Evolutionary conservation across 2,797 vertebrate genomes (phyloP), one percentile per base, ranked within the genome.

Genomic region (Onychomys leucogaster): DNA sequence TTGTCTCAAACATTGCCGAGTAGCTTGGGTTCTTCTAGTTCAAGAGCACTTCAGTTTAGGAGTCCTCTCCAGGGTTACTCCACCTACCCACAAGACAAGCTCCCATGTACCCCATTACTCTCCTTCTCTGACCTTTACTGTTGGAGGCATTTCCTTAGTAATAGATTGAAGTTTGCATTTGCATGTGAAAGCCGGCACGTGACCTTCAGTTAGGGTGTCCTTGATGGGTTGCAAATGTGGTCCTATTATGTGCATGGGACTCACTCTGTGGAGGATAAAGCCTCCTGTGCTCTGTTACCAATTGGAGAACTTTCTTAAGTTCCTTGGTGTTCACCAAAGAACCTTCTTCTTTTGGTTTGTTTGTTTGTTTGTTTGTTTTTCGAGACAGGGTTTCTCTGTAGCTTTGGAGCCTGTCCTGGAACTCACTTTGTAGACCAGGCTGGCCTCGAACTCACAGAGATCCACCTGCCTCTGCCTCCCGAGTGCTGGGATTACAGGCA

Each of bases 341-440:
- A 10, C 76, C n/a, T 46, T 61, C 61, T 92, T 90, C 23, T 97
- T 84, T n/a, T n/a, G n/a, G n/a, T n/a, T n/a, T n/a, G n/a, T n/a
- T n/a, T n/a, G n/a, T n/a, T n/a, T n/a, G n/a, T n/a, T n/a, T n/a
- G n/a, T n/a, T n/a, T n/a, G n/a, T n/a, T n/a, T n/a, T n/a, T n/a
- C n/a, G n/a, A n/a, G n/a, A n/a, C n/a, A n/a, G n/a, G n/a, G n/a
- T n/a, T n/a, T n/a, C n/a, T n/a, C n/a, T n/a, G n/a, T n/a, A n/a
- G n/a, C n/a, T n/a, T n/a, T n/a, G n/a, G n/a, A n/a, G n/a, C n/a
- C n/a, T n/a, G n/a, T n/a, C n/a, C n/a, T n/a, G n/a, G n/a, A n/a
- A n/a, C n/a, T n/a, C n/a, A n/a, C n/a, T n/a, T n/a, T n/a, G n/a
- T n/a, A n/a, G n/a, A n/a, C n/a, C n/a, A n/a, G n/a, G n/a, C n/a